A percentile compares a stretch with the other conserved stretches of the same genome.
These are phyloP conservation scores for Hydractinia echinata DNA, from an alignment of 30 jellyfish, hydroid and myxozoan genomes.

Conservation along the genomic window DNA sequence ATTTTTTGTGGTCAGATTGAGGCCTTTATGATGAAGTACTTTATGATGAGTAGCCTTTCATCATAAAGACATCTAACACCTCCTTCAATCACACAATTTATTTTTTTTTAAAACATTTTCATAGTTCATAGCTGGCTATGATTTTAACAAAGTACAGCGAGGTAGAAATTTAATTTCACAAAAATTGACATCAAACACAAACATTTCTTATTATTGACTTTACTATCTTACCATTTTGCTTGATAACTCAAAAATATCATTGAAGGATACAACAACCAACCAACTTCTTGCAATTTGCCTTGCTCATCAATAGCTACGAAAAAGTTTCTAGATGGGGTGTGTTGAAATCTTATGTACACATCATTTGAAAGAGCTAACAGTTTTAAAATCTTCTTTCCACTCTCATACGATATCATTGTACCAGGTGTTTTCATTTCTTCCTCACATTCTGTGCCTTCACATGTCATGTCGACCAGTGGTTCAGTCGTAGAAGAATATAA, in stretches of 20 bases:
- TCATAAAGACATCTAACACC: no score
- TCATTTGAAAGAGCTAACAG: conserved; percentile 38
- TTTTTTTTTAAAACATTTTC: no score
- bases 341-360: conserved; percentile 71
- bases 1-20: no score
- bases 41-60: no score
- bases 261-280: conserved; percentile 92
- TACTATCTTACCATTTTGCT: conserved; percentile 80
- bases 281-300: conserved; percentile 92
- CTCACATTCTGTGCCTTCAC: conserved; percentile 79
- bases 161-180: no score
- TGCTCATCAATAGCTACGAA: conserved; percentile 90
- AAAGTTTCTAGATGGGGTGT: conserved; percentile 86
- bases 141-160: no score
- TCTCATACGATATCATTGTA: conserved; percentile 74
- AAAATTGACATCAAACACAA: neutral
- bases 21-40: no score
- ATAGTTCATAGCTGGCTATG: no score
- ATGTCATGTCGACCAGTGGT: conserved; percentile 78
- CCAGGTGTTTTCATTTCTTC: conserved; percentile 70
- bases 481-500: conserved; percentile 56
- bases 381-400: conserved; percentile 48
- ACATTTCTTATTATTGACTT: no score
- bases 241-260: conserved; percentile 87
- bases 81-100: no score